A percentile compares a stretch with the other conserved stretches of the same genome.
Conservation (phyloP, 2,888 invertebrate genomes). For the Branchellion lobata region DNA sequence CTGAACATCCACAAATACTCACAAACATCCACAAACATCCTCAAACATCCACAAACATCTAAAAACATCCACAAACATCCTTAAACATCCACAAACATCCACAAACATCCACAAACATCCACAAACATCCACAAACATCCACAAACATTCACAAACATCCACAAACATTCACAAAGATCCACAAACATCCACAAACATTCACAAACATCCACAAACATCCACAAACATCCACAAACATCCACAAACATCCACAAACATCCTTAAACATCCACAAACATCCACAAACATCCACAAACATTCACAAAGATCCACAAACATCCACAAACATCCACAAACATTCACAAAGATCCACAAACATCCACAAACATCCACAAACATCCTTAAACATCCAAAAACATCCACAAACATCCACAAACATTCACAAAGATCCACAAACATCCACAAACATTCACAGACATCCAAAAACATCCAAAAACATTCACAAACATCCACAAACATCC, state of each 20-base stretch:
- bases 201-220: slow-evolving; percentile 39
- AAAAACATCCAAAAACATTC: too few relatives aligned
- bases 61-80: neutral
- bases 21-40: slow-evolving; percentile 39
- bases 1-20: neutral
- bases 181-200: neutral
- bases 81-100: neutral
- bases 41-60: neutral
- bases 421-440: too few relatives aligned
- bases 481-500: too few relatives aligned
- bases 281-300: too few relatives aligned
- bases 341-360: neutral
- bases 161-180: slow-evolving; percentile 10
- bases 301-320: too few relatives aligned
- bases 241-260: neutral
- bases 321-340: too few relatives aligned
- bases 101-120: slow-evolving; percentile 1
- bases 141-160: slow-evolving; percentile 3
- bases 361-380: too few relatives aligned
- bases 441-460: too few relatives aligned
- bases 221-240: neutral
- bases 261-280: neutral
- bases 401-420: too few relatives aligned
- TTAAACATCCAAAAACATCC: too few relatives aligned
- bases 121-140: neutral